These are phyloP conservation scores for Rhyacophila evoluta DNA, from an alignment of 2,888 invertebrate species.

Conservation along the genomic window DNA sequence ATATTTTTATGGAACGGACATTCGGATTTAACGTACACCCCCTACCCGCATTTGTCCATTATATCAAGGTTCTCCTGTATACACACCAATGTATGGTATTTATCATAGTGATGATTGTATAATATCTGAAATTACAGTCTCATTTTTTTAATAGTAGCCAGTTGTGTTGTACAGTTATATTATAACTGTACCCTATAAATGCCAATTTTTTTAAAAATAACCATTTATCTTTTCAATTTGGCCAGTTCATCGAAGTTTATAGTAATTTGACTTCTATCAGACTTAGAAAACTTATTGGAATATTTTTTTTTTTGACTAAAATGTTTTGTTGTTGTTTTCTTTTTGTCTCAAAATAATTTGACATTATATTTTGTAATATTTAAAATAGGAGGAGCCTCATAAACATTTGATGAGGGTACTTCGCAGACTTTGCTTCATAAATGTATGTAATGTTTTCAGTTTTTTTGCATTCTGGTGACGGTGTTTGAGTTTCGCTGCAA, in stretches of 20 bases:
- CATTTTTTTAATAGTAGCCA: too few relatives aligned
- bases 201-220: too few relatives aligned
- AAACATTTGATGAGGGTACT: conserved; percentile 50
- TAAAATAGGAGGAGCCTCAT: conserved; percentile 51
- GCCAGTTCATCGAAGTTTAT: not conserved
- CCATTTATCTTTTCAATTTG: too few relatives aligned
- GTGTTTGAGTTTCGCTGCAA: conserved; percentile 49
- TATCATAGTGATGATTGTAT: too few relatives aligned
- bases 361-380: conserved; percentile 48
- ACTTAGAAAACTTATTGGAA: not conserved
- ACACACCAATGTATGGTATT: too few relatives aligned
- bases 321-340: not conserved
- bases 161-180: too few relatives aligned
- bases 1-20: too few relatives aligned
- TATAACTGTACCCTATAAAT: too few relatives aligned
- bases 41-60: too few relatives aligned
- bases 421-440: conserved; percentile 52
- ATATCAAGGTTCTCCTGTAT: too few relatives aligned
- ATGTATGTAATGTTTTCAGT: conserved; percentile 54
- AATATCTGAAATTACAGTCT: too few relatives aligned
- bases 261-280: not conserved
- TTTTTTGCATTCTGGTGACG: conserved; percentile 51
- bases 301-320: not conserved
- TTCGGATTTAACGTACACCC: too few relatives aligned
- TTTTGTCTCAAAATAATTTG: conserved; percentile 9